phyloP scores from a whole-genome alignment of 2,888 invertebrate species.

The Oscheius onirici region DNA sequence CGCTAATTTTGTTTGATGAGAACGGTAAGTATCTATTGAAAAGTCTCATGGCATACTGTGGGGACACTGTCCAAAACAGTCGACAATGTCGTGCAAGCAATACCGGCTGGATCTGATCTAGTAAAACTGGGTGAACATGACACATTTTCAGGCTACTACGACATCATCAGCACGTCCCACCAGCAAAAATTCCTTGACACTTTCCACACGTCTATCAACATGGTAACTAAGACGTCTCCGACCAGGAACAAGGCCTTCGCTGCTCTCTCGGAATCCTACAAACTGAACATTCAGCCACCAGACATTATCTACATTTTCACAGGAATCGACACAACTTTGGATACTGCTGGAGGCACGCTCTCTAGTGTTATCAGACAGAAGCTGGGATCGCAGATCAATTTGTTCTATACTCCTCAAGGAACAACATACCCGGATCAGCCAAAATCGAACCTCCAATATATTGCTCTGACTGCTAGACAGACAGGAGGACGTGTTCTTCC shows the following conservation, averaged over 20 bases:
- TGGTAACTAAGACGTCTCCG: conserved; percentile 37
- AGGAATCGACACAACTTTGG: background rate
- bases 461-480: conserved; percentile 30
- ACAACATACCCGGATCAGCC: conserved; percentile 4
- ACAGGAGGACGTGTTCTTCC: conserved; percentile 48
- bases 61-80: too few species aligned
- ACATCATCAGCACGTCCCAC: conserved; percentile 40
- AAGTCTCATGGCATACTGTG: too few species aligned
- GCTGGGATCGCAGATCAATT: conserved; percentile 26
- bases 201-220: conserved; percentile 34
- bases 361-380: background rate
- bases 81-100: too few species aligned
- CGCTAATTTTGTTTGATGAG: conserved; percentile 54
- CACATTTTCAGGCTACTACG: conserved; percentile 8
- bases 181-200: conserved; percentile 35
- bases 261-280: conserved; percentile 18
- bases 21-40: too few species aligned
- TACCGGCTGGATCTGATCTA: too few species aligned
- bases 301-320: conserved; percentile 7
- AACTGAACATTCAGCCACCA: conserved; percentile 18
- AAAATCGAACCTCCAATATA: background rate
- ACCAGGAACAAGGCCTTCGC: background rate
- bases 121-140: too few species aligned
- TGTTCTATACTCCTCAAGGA: conserved; percentile 15
- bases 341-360: background rate